phyloP scores from a whole-genome alignment of 2,797 vertebrate species.

The Botia kubotai region DNA sequence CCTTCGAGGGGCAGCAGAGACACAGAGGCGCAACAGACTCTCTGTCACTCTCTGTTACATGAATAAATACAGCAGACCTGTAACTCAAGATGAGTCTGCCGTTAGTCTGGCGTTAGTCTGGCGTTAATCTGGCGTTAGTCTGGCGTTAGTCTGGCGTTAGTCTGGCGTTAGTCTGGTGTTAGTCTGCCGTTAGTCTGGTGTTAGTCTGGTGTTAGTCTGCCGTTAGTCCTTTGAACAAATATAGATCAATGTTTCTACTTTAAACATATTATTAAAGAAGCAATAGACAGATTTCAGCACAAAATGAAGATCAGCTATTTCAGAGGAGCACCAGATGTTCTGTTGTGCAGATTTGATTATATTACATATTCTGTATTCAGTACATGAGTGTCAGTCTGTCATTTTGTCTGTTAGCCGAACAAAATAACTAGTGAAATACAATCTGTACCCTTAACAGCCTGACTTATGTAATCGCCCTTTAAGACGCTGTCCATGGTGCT shows the following conservation, averaged over 20 bases:
- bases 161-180: too few relatives aligned
- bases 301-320: constrained; percentile 25
- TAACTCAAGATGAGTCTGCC: too few relatives aligned
- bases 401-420: not conserved
- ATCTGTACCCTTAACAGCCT: constrained; percentile 24
- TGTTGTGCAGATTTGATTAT: not conserved
- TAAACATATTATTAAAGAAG: not conserved
- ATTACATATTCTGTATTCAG: not conserved
- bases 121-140: too few relatives aligned
- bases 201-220: too few relatives aligned
- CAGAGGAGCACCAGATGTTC: constrained; percentile 1
- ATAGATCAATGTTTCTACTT: not conserved
- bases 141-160: too few relatives aligned
- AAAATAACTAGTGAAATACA: constrained; percentile 35
- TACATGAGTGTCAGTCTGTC: not conserved
- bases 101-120: too few relatives aligned
- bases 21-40: too few relatives aligned
- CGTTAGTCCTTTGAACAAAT: too few relatives aligned
- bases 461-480: constrained; percentile 19
- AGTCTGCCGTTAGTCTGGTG: too few relatives aligned
- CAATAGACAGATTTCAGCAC: not conserved
- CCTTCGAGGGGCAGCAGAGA: constrained; percentile 81
- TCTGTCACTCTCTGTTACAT: too few relatives aligned
- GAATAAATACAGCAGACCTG: too few relatives aligned
- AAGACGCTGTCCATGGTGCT: constrained; percentile 21